phyloP scores from a whole-genome alignment of 2,797 vertebrate genomes.

The Parotocinclus haroldoi region DNA sequence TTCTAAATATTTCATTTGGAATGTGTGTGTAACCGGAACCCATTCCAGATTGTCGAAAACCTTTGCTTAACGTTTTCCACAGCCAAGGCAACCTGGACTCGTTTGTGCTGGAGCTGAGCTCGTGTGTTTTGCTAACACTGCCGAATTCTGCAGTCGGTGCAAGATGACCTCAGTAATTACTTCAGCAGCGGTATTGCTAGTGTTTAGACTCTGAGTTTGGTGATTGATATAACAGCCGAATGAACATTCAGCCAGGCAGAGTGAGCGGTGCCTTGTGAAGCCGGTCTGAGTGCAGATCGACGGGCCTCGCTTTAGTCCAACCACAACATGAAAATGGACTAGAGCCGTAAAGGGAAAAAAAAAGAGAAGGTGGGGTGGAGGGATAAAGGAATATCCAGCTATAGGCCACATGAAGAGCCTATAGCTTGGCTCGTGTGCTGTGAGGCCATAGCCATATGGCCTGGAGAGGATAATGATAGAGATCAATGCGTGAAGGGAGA shows the following conservation, averaged over 20 bases:
- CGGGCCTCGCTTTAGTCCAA: slow-evolving; percentile 13
- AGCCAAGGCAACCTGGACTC: too few species aligned
- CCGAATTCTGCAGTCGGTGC: slow-evolving; percentile 4
- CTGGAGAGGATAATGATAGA: slow-evolving; percentile 47
- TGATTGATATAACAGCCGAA: slow-evolving; percentile 7
- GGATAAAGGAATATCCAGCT: slow-evolving; percentile 8
- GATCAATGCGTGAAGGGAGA: slow-evolving; percentile 59
- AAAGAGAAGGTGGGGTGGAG: neutral
- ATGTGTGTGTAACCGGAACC: too few species aligned
- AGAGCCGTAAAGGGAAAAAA: slow-evolving; percentile 6
- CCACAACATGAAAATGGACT: neutral
- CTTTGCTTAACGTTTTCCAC: too few species aligned
- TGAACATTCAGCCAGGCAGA: slow-evolving; percentile 1
- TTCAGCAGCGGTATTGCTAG: slow-evolving; percentile 4
- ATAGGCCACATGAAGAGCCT: slow-evolving; percentile 18
- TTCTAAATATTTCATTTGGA: too few species aligned
- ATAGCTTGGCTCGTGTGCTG: slow-evolving; percentile 31
- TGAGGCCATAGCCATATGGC: slow-evolving; percentile 60
- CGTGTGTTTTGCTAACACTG: slow-evolving; percentile 2
- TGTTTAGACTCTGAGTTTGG: slow-evolving; percentile 6
- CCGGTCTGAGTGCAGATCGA: slow-evolving; percentile 5
- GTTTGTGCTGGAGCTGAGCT: neutral
- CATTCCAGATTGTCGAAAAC: too few species aligned
- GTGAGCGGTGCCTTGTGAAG: neutral
- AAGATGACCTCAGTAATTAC: slow-evolving; percentile 26